These are phyloP conservation scores for Drosophila stalkeri DNA, from an alignment of 2,888 invertebrate genomes.

Conservation along the genomic window DNA sequence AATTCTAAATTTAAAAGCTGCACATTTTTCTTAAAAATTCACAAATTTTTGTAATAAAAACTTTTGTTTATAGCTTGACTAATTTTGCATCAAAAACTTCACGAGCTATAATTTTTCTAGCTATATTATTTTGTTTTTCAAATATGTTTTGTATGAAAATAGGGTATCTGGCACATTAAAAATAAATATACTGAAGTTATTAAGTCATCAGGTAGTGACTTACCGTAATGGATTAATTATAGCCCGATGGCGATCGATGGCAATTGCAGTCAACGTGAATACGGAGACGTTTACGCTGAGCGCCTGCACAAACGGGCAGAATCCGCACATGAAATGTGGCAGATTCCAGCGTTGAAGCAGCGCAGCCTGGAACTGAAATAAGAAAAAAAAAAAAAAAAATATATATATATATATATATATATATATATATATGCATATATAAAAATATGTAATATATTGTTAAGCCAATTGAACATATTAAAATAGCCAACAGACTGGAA, in stretches of 20 bases:
- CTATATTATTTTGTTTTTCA: too few relatives aligned
- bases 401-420: too few relatives aligned
- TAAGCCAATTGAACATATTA: conserved; percentile 16
- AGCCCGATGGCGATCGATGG: conserved; percentile 93
- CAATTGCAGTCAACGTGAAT: conserved; percentile 94
- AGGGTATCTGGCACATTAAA: too few relatives aligned
- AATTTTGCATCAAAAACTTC: not conserved
- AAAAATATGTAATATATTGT: not conserved
- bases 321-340: conserved; percentile 94
- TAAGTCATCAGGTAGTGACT: conserved; percentile 65
- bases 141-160: too few relatives aligned
- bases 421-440: too few relatives aligned
- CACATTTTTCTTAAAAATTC: too few relatives aligned
- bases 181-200: conserved; percentile 7
- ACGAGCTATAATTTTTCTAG: not conserved
- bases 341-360: conserved; percentile 94
- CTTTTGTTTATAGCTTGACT: too few relatives aligned
- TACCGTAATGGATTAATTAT: conserved; percentile 91
- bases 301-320: conserved; percentile 95
- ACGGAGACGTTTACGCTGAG: conserved; percentile 95
- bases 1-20: too few relatives aligned
- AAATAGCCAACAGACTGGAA: conserved; percentile 8
- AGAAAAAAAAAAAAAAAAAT: not conserved
- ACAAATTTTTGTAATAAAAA: too few relatives aligned
- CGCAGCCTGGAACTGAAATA: conserved; percentile 92